Base-by-base conservation (phyloP, 1,140 invertebrate species). In the Protaetia brevitarsis region DNA sequence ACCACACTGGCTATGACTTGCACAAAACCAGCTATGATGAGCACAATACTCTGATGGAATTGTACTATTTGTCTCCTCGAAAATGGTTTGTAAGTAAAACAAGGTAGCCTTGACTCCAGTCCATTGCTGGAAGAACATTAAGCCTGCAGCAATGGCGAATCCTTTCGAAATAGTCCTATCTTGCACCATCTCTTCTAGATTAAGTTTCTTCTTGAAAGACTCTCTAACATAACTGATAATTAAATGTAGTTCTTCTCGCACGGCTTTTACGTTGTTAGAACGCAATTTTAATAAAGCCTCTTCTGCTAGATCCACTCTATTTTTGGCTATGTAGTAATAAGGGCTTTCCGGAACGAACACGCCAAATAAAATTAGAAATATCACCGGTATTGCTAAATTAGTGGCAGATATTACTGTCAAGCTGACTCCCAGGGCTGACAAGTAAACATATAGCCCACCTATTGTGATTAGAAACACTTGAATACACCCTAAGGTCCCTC, bases 61-160 rank as follows among this genome's bases (percentile, higher is more conserved):
- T 0, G 74, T 76, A 1, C 84, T 85, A 0, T 86, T 84, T 6
- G 90, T 84, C 3, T 82, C 82, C 1, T 77, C 71, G 71, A 91
- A 94, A 73, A 91, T 94, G 1, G 79, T 81, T 37, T 88, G 85
- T 64, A 90, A 87, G 76, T 91, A 93, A 77, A 94, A 94, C n/a
- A 94, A 83, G 1, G 95, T 87, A 1, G 89, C 88, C 76, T 93
- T 94, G 71, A 92, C 91, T 19, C 92, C 92, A 2, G 87, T 88
- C 10, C 93, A 79, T 77, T 92, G 89, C 72, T 92, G 90, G 75
- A 89, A 88, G 56, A 84, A 76, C 62, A 91, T 87, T 51, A 94
- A 79, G 1, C 86, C 84, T 61, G 94, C 76, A 0, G 87, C 88
- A 69, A 85, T 89, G 7, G 83, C 80, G 70, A 88, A 83, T 1